Conservation (phyloP, 1,140 invertebrate genomes). For the Mylabris phalerata region DNA sequence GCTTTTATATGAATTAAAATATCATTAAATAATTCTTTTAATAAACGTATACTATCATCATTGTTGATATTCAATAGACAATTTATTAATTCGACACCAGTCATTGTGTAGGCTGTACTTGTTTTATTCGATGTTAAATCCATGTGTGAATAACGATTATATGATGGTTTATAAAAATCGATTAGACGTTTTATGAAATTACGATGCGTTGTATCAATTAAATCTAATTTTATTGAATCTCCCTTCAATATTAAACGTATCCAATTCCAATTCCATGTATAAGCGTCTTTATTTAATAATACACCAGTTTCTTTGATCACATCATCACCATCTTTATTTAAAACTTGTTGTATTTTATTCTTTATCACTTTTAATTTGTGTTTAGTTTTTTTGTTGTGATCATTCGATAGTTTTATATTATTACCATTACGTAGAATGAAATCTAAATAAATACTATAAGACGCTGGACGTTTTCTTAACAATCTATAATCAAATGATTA, state of each 20-base stretch:
- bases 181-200: slow-evolving; percentile 76
- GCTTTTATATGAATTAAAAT: slow-evolving; percentile 68
- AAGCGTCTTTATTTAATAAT: slow-evolving; percentile 61
- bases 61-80: slow-evolving; percentile 59
- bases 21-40: slow-evolving; percentile 75
- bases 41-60: slow-evolving; percentile 52
- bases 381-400: slow-evolving; percentile 22
- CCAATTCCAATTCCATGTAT: slow-evolving; percentile 79
- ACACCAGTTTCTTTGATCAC: slow-evolving; percentile 68
- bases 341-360: slow-evolving; percentile 37
- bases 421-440: slow-evolving; percentile 50
- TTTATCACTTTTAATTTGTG: slow-evolving; percentile 26
- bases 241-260: slow-evolving; percentile 73
- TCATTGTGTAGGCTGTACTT: slow-evolving; percentile 57
- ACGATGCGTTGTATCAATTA: slow-evolving; percentile 68
- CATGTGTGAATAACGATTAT: slow-evolving; percentile 76
- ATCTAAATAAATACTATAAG: slow-evolving; percentile 76
- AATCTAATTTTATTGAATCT: slow-evolving; percentile 43
- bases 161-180: slow-evolving; percentile 81
- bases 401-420: slow-evolving; percentile 23
- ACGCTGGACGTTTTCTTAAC: slow-evolving; percentile 69
- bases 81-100: slow-evolving; percentile 71
- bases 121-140: slow-evolving; percentile 47
- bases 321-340: slow-evolving; percentile 52
- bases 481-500: slow-evolving; percentile 41